Percentiles rank a stretch among this genome's conserved stretches.
phyloP scores from a whole-genome alignment of 2,113 vertebrate species.

The Neoarius graeffei region DNA sequence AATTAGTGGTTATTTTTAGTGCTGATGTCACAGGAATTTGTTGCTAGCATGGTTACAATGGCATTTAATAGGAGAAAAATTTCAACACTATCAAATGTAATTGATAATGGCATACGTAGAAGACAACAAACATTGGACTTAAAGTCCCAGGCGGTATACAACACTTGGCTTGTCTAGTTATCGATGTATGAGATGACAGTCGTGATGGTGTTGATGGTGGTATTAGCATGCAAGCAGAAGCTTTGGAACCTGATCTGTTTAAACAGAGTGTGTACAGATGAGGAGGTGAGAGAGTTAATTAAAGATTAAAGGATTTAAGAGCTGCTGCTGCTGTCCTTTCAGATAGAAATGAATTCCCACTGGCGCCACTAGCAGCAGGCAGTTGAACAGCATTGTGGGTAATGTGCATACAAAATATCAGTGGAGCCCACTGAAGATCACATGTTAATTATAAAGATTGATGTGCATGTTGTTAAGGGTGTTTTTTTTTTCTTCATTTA shows the following conservation, averaged over 20 bases:
- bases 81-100: not conserved
- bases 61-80: not conserved
- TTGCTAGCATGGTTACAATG: not conserved
- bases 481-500: not conserved
- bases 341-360: not conserved
- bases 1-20: not conserved
- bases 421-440: not conserved
- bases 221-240: conserved; percentile 6
- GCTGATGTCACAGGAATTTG: not conserved
- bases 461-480: not conserved
- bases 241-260: not conserved
- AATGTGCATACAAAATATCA: not conserved
- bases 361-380: not conserved
- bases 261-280: conserved; percentile 1
- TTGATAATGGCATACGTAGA: not conserved
- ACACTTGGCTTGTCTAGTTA: not conserved
- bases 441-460: not conserved
- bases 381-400: not conserved
- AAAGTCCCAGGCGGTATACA: not conserved
- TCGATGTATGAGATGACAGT: not conserved
- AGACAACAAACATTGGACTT: not conserved
- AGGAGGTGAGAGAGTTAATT: conserved; percentile 8
- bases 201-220: not conserved
- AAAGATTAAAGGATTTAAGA: conserved; percentile 24
- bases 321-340: not conserved